These are phyloP conservation scores for Crax fasciolata DNA, from an alignment of 2,797 vertebrate species.

Conservation along the genomic window DNA sequence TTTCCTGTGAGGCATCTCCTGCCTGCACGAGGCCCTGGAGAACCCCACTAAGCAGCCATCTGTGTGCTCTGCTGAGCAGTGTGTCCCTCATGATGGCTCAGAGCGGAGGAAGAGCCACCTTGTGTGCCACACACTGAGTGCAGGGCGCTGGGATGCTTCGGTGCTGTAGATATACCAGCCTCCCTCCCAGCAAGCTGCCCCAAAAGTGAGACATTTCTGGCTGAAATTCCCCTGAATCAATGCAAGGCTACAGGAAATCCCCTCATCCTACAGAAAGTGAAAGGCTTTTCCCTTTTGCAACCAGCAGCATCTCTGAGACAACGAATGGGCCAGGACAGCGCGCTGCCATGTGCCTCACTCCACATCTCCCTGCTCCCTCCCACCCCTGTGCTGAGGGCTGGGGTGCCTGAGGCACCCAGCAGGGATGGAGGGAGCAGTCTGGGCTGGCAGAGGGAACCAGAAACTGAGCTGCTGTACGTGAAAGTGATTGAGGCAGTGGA, in stretches of 20 bases:
- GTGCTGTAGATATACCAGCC: not conserved
- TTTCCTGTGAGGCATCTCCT: not conserved
- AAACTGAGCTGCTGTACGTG: not conserved
- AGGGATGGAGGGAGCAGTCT: not conserved
- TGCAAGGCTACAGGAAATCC: not conserved
- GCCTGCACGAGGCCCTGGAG: not conserved
- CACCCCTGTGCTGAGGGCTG: not conserved
- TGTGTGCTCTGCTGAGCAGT: not conserved
- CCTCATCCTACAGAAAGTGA: not conserved
- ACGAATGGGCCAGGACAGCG: not conserved
- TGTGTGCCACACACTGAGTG: fast-evolving
- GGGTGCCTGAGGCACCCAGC: not conserved
- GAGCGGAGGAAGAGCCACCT: not conserved
- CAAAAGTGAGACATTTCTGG: not conserved
- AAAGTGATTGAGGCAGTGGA: not conserved
- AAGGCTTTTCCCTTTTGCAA: not conserved
- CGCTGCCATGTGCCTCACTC: not conserved
- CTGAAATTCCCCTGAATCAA: not conserved
- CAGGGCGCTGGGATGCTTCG: not conserved
- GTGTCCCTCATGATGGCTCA: fast-evolving
- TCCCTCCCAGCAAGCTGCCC: not conserved
- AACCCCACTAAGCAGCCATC: not conserved
- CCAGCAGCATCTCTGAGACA: not conserved
- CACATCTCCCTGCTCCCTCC: not conserved
- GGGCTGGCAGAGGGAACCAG: not conserved